Base-by-base conservation (phyloP, 2,888 invertebrate genomes). In the Epirrhoe tristata region DNA sequence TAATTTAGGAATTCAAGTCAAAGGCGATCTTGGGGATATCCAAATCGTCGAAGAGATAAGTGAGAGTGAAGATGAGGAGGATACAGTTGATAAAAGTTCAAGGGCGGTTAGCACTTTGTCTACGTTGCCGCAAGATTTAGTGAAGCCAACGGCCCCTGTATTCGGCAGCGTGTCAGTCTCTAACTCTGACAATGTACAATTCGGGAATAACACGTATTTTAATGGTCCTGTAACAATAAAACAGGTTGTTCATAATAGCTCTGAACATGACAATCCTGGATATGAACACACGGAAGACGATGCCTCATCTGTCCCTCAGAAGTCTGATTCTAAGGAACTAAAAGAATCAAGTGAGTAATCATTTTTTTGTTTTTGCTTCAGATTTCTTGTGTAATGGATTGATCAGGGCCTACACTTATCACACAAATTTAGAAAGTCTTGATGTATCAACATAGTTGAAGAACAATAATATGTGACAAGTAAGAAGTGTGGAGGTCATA, bases 151-250 rank as follows among this genome's bases (percentile, higher is more conserved):
- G 6, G 71, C 73, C 39, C 83, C 88, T 7, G 80, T 83, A 4
- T 82, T 95, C 73, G 96, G 95, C 57, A 95, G 94, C 78, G 94
- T 97, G 32, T 94, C 94, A 24, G 94, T 97, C 1, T 94, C 93
- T 36, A 95, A 96, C 77, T 96, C 96, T 0, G 94, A 94, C 32
- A 96, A 96, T 82, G 95, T 97, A 1, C 96, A 96, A 72, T 95
- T 97, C 75, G 97, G 97, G 0, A 96, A 96, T 77, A 96, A 96
- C 77, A 96, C 96, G 5, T 95, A 95, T 78, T 96, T 96, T 79
- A 95, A 96, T 80, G 97, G 97, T 6, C 96, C 96, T 54, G 96
- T 97, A 14, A 96, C 95, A 39, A 96, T 97, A 74, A 96, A 96
- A 81, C 96, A 96, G 82, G 94, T 96, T 72, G 92, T 96, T 63